Evolutionary conservation across 2,888 invertebrate species (phyloP), one percentile per base, ranked within the genome.

Genomic region (Drosophila pseudotakahashii): DNA sequence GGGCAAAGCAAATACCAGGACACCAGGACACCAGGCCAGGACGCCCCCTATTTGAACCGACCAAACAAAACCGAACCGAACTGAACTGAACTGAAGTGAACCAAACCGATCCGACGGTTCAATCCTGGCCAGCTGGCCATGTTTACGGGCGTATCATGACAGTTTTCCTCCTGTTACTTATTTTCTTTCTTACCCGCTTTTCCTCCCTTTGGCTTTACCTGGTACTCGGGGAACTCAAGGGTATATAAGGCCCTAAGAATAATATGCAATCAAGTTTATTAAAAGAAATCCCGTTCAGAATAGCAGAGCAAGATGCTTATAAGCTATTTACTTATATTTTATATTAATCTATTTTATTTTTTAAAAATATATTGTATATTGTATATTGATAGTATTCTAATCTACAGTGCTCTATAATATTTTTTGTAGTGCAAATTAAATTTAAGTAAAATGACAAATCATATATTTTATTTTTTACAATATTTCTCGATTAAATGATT

Each of bases 91-190:
- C 62, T 16, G 23, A 60, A n/a, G n/a, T n/a, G n/a, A n/a, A 45
- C 62, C 37, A 16, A 50, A 32, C 48, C 59, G 51, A 52, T 53
- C 62, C 52, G 50, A 57, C 55, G 64, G 75, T 73, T 82, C 81
- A 85, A 82, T 82, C 83, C 85, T 48, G 41, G 26, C 62, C 73
- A 69, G 73, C 74, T 82, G 87, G 81, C 64, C 78, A 76, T 88
- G 88, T 83, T 88, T 82, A 88, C 87, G 66, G 84, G 86, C 83
- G 73, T 81, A 88, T 82, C 82, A 86, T 83, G 88, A 78, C 87
- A 78, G 74, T 78, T 78, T 57, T 64, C 57, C 45, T 52, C 36
- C 48, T 26, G 51, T 34, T 47, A 30, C 44, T 57, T 64, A 37
- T 58, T 50, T 44, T 10, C 34, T 37, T 26, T 34, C 23, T 14